Percentiles rank a stretch among this genome's conserved stretches.
Evolutionary conservation across 2,888 invertebrate genomes (phyloP).

Genomic region (Agrochola lota): DNA sequence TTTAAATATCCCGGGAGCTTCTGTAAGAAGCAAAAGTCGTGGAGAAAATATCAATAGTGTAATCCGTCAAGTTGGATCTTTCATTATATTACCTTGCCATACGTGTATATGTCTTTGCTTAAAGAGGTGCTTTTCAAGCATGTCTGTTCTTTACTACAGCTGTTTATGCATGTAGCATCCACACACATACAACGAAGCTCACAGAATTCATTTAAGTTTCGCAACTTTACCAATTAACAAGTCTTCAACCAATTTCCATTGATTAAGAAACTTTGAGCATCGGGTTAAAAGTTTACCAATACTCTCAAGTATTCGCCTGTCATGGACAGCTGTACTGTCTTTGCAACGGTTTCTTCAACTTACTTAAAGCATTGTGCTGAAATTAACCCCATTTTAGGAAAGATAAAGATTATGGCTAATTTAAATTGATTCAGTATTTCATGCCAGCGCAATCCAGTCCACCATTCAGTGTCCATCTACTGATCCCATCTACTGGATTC

Average conservation of each 20-base stretch:
- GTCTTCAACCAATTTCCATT: constrained; percentile 50
- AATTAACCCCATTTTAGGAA: neutral
- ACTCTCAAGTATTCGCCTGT: constrained; percentile 18
- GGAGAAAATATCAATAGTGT: too few relatives aligned
- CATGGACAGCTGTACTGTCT: neutral
- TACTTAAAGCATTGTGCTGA: neutral
- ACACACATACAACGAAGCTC: constrained; percentile 19
- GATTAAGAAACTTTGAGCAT: constrained; percentile 50
- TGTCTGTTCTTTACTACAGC: neutral
- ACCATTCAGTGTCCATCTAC: neutral
- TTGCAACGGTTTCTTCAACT: neutral
- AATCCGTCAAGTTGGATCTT: too few relatives aligned
- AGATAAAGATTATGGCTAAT: neutral
- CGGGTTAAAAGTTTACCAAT: constrained; percentile 40
- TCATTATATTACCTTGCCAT: too few relatives aligned
- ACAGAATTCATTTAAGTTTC: constrained; percentile 40
- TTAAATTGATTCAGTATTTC: neutral
- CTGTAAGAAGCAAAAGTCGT: too few relatives aligned
- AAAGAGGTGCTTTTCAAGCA: neutral
- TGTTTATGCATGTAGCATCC: constrained; percentile 15
- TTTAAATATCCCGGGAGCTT: too few relatives aligned
- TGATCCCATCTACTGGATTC: neutral
- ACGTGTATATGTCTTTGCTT: neutral
- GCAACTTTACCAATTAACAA: constrained; percentile 55
- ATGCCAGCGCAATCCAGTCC: neutral